phyloP scores from a whole-genome alignment of 1,140 invertebrate species.

The Dreissena polymorpha region DNA sequence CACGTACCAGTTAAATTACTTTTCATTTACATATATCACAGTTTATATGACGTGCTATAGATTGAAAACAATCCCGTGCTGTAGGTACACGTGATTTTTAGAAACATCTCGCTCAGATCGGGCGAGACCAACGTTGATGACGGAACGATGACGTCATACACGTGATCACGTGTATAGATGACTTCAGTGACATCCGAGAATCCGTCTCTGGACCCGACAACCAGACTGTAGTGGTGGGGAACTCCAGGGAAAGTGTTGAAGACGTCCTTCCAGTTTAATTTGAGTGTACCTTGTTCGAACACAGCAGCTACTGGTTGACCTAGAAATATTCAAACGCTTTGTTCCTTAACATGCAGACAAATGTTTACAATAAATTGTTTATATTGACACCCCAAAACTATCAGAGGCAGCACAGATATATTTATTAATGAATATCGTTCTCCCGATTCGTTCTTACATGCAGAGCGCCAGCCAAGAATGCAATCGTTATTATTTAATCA shows the following conservation, averaged over 20 bases:
- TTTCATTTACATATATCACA: background rate
- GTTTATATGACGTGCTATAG: conserved; percentile 5
- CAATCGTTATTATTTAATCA: too few species aligned
- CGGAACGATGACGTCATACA: conserved; percentile 8
- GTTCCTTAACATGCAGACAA: too few species aligned
- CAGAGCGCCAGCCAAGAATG: too few species aligned
- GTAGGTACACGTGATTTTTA: conserved; percentile 14
- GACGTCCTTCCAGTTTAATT: conserved; percentile 11
- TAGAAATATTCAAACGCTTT: background rate
- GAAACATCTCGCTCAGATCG: conserved; percentile 5
- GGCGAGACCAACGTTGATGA: conserved; percentile 5
- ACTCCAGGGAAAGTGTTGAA: background rate
- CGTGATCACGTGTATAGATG: background rate
- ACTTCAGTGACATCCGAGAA: conserved; percentile 12
- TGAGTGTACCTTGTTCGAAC: background rate
- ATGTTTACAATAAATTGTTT: too few species aligned
- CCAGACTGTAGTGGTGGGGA: background rate
- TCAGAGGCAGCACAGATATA: too few species aligned
- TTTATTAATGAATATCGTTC: too few species aligned
- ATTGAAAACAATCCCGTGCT: background rate
- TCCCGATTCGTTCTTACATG: too few species aligned
- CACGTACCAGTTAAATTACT: too few species aligned
- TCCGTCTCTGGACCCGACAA: conserved; percentile 1
- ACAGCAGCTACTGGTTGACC: conserved; percentile 2
- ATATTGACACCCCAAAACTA: too few species aligned